Percentiles rank a stretch among this genome's conserved stretches.
Evolutionary conservation across 2,113 vertebrate species (phyloP).

Genomic region (Nycticebus coucang): DNA sequence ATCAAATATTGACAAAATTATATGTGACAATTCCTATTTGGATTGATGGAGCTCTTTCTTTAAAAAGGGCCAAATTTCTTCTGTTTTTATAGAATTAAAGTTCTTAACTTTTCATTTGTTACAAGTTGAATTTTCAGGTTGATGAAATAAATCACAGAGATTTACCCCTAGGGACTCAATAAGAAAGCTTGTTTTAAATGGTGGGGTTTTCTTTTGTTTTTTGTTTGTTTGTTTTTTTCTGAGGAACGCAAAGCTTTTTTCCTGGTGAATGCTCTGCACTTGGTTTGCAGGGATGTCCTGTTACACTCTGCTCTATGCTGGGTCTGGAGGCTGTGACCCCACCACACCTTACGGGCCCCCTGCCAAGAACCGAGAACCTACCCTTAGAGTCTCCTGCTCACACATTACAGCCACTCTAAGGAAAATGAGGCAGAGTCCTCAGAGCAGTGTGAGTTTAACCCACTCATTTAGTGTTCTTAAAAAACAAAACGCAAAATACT

Average conservation of each 20-base stretch:
- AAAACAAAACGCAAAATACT: background rate
- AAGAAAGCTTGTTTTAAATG: background rate
- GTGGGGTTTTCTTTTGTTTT: background rate
- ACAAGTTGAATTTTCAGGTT: background rate
- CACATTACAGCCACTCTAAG: no score
- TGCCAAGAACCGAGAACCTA: background rate
- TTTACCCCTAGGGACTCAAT: background rate
- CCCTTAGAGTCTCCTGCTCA: no score
- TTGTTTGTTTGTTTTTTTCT: background rate
- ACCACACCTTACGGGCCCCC: background rate
- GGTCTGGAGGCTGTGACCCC: fast-evolving
- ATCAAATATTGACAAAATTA: conserved; percentile 29
- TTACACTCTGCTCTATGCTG: fast-evolving
- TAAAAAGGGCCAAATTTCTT: background rate
- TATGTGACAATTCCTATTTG: conserved; percentile 21
- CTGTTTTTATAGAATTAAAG: conserved; percentile 15
- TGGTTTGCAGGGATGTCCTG: background rate
- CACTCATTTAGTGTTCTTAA: background rate
- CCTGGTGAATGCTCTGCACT: background rate
- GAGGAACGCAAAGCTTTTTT: background rate
- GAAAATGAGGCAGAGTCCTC: background rate
- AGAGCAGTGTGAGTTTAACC: background rate
- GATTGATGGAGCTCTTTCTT: conserved; percentile 1
- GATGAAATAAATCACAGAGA: background rate
- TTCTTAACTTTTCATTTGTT: background rate